Conservation (phyloP, 2,113 vertebrate species). For the Periophthalmodon schlosseri region DNA sequence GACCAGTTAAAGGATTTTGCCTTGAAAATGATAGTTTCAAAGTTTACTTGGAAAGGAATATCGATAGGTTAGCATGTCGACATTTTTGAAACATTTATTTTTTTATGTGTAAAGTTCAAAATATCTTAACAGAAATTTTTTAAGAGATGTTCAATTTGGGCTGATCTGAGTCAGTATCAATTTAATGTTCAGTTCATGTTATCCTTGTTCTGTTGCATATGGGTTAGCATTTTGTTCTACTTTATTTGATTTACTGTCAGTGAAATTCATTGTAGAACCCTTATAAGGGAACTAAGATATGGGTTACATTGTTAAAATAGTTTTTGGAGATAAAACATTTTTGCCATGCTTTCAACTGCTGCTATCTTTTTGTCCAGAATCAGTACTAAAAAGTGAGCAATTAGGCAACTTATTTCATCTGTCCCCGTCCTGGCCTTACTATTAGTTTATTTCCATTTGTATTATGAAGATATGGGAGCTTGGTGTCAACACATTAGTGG, state of each 20-base stretch:
- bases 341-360: background rate
- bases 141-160: background rate
- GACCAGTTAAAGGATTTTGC: background rate
- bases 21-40: background rate
- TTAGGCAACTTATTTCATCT: no score
- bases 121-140: background rate
- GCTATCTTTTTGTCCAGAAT: no score
- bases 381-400: no score
- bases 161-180: background rate
- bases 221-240: background rate
- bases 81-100: constrained; percentile 2
- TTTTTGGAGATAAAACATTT: background rate
- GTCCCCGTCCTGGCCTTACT: background rate
- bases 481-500: constrained; percentile 64
- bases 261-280: no score
- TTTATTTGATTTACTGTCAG: background rate
- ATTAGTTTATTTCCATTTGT: constrained; percentile 32
- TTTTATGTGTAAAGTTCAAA: constrained; percentile 1
- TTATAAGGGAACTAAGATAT: no score
- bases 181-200: background rate
- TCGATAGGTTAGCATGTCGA: background rate
- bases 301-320: no score
- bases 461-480: constrained; percentile 59
- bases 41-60: background rate
- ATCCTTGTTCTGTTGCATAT: background rate